Evolutionary conservation across 2,113 vertebrate species (phyloP).

Genomic region (Hemicordylus capensis): DNA sequence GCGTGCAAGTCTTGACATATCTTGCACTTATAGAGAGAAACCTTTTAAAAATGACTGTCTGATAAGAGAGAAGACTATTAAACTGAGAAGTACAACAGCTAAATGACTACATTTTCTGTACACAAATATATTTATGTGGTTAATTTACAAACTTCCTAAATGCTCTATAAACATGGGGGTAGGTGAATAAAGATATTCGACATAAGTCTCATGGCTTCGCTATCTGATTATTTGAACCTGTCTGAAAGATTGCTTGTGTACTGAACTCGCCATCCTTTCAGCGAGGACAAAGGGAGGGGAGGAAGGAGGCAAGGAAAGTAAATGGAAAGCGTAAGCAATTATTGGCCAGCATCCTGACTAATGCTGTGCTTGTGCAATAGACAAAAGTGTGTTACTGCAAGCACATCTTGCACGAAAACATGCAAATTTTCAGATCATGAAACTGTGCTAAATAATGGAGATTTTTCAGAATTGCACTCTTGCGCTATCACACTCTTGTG

Average conservation of each 20-base stretch:
- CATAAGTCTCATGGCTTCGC: conserved; percentile 30
- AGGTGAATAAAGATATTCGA: conserved; percentile 58
- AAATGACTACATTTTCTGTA: background rate
- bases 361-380: too few species aligned
- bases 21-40: conserved; percentile 65
- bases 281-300: too few species aligned
- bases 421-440: too few species aligned
- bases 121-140: background rate
- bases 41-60: conserved; percentile 64
- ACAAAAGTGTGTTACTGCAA: too few species aligned
- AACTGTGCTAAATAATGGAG: too few species aligned
- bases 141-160: conserved; percentile 66
- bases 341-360: too few species aligned
- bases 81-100: conserved; percentile 28
- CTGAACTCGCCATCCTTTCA: background rate
- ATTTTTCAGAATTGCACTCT: too few species aligned
- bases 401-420: too few species aligned
- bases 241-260: background rate
- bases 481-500: too few species aligned
- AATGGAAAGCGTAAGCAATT: too few species aligned
- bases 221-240: conserved; percentile 15
- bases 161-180: conserved; percentile 63
- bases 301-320: conserved; percentile 11
- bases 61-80: conserved; percentile 65
- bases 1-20: conserved; percentile 35